A percentile compares a stretch with the other conserved stretches of the same genome.
Conservation (phyloP, 2,113 vertebrate species). For the Cnemophilus loriae region DNA sequence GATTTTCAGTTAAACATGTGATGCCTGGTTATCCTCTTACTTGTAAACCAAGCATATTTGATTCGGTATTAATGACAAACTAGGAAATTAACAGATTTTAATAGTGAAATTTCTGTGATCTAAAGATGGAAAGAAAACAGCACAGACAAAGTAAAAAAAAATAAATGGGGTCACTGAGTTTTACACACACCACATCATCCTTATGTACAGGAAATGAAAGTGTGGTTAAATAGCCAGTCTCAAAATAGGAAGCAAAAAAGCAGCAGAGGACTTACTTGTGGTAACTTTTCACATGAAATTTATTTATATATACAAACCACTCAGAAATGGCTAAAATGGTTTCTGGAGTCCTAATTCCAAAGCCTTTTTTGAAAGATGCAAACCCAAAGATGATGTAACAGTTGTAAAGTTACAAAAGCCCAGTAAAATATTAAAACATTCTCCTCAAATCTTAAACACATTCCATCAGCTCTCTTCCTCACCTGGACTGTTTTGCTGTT, state of each 20-base stretch:
- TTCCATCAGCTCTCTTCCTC: neutral
- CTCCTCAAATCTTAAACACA: neutral
- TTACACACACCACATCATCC: neutral
- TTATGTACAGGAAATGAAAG: neutral
- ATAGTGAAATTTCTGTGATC: neutral
- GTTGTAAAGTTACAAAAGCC: neutral
- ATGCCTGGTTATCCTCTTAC: conserved; percentile 15
- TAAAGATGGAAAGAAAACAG: neutral
- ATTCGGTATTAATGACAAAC: neutral
- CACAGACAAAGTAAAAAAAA: neutral
- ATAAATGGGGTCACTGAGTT: neutral
- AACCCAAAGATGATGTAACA: neutral
- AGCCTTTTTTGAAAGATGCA: neutral
- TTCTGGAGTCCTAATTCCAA: neutral
- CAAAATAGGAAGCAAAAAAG: neutral
- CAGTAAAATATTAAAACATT: neutral
- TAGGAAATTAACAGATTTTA: neutral
- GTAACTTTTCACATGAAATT: neutral
- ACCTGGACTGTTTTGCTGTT: neutral
- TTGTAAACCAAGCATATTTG: neutral
- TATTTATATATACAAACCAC: neutral
- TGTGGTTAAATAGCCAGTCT: neutral
- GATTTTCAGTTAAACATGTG: neutral
- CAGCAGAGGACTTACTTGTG: neutral
- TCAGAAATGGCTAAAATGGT: neutral